Percentiles rank a stretch among this genome's conserved stretches.
These are phyloP conservation scores for Saccostrea cuccullata DNA, from an alignment of 1,140 invertebrate species.

Conservation along the genomic window DNA sequence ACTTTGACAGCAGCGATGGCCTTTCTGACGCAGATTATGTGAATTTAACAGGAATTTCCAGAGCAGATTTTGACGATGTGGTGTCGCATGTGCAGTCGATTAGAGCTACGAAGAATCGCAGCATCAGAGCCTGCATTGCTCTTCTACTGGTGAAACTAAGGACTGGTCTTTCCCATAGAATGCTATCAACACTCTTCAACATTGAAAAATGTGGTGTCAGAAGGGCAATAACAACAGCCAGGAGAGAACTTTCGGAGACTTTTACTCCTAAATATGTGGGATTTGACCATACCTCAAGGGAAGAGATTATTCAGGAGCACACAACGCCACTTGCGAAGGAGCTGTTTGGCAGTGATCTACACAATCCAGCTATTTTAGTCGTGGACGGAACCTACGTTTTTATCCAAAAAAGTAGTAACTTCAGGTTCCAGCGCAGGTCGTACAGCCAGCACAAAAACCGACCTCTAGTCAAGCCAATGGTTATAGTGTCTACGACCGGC, in stretches of 20 bases:
- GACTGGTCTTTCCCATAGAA: too few species aligned
- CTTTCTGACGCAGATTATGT: too few species aligned
- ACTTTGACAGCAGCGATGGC: too few species aligned
- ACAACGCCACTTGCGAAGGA: conserved; percentile 32
- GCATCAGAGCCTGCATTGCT: too few species aligned
- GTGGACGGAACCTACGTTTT: conserved; percentile 48
- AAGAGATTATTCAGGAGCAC: not conserved
- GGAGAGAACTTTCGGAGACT: not conserved
- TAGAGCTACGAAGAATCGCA: too few species aligned
- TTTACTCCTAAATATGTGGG: not conserved
- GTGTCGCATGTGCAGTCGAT: too few species aligned
- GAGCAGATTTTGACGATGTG: too few species aligned
- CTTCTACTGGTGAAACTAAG: too few species aligned
- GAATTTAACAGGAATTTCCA: too few species aligned
- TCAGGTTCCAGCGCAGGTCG: conserved; percentile 38
- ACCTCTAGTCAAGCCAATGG: not conserved
- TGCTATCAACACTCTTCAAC: too few species aligned
- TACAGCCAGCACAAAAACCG: conserved; percentile 30
- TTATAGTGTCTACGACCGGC: conserved; percentile 38
- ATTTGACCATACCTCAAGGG: not conserved
- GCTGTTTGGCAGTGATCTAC: not conserved
- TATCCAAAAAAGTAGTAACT: conserved; percentile 47
- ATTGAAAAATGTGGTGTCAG: too few species aligned
- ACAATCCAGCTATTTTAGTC: conserved; percentile 38
- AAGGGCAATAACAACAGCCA: not conserved